Percentiles rank a stretch among this genome's conserved stretches.
These are phyloP conservation scores for Callyntrura sp. DNA, from an alignment of 2,888 invertebrate species.

Conservation along the genomic window DNA sequence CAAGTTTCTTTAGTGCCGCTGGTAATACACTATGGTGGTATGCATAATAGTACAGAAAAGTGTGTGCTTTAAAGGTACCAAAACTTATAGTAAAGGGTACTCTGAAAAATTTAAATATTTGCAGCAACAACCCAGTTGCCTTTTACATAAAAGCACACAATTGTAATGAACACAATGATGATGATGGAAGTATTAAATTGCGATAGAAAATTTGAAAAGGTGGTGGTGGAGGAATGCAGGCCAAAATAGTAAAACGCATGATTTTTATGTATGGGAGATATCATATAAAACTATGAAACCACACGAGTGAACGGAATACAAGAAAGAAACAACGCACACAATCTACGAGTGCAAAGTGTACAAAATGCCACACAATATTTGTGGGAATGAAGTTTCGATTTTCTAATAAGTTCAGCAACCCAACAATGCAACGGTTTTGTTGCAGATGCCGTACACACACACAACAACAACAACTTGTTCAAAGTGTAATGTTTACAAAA, in stretches of 20 bases:
- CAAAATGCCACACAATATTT: conserved; percentile 3
- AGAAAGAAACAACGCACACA: neutral
- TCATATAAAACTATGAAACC: conserved; percentile 1
- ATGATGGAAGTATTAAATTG: conserved; percentile 22
- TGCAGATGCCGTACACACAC: neutral
- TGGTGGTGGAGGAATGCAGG: conserved; percentile 36
- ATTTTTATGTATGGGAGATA: neutral
- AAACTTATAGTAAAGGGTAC: conserved; percentile 11
- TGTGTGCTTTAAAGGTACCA: neutral
- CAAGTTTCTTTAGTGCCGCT: neutral
- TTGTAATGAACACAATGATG: neutral
- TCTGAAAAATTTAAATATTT: conserved; percentile 24
- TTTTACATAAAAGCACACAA: neutral
- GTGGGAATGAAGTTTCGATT: conserved; percentile 43
- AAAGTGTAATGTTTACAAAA: neutral
- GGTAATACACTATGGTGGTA: neutral
- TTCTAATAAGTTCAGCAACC: conserved; percentile 64
- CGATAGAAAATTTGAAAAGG: conserved; percentile 51
- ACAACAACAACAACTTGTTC: too few relatives aligned
- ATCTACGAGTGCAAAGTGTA: too few relatives aligned
- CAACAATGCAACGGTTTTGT: neutral
- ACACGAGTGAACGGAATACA: neutral
- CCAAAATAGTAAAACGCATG: conserved; percentile 38
- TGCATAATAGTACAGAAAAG: neutral
- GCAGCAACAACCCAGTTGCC: conserved; percentile 1